phyloP scores from a whole-genome alignment of 2,113 vertebrate genomes.

The Lota lota region DNA sequence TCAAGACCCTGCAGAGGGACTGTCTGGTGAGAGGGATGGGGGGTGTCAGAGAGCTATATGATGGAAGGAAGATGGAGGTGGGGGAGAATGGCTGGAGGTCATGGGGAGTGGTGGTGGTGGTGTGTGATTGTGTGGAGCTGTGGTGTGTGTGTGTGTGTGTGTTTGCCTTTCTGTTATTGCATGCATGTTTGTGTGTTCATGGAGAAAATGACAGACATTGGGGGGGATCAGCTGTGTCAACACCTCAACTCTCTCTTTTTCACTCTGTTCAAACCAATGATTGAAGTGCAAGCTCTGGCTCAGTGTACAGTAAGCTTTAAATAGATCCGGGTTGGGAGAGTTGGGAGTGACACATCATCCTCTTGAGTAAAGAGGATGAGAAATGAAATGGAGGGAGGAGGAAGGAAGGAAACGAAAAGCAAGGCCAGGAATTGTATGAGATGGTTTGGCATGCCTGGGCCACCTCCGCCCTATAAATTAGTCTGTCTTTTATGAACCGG shows the following conservation, averaged over 20 bases:
- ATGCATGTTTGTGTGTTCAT: constrained; percentile 3
- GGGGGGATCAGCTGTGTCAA: not conserved
- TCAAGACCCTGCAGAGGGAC: constrained; percentile 94
- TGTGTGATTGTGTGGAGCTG: not conserved
- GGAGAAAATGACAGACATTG: not conserved
- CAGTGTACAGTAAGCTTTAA: not conserved
- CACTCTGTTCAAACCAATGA: not conserved
- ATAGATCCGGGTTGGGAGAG: not conserved
- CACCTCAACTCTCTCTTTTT: not conserved
- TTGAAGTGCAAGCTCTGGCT: not conserved
- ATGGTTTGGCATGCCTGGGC: not conserved
- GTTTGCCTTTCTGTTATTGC: constrained; percentile 1
- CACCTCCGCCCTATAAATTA: not conserved
- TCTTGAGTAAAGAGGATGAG: not conserved
- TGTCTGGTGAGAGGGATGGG: constrained; percentile 83
- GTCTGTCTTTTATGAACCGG: not conserved
- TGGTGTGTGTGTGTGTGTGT: constrained; percentile 9
- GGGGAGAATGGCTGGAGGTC: not conserved
- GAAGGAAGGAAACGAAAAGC: not conserved
- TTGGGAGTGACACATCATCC: not conserved
- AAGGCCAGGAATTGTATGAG: not conserved
- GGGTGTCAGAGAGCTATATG: no score
- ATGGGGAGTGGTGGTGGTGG: not conserved
- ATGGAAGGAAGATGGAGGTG: not conserved
- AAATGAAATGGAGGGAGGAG: not conserved